Percentiles rank a stretch among this genome's conserved stretches.
These are phyloP conservation scores for Cryptocephalus primarius DNA, from an alignment of 2,888 invertebrate genomes.

Conservation along the genomic window DNA sequence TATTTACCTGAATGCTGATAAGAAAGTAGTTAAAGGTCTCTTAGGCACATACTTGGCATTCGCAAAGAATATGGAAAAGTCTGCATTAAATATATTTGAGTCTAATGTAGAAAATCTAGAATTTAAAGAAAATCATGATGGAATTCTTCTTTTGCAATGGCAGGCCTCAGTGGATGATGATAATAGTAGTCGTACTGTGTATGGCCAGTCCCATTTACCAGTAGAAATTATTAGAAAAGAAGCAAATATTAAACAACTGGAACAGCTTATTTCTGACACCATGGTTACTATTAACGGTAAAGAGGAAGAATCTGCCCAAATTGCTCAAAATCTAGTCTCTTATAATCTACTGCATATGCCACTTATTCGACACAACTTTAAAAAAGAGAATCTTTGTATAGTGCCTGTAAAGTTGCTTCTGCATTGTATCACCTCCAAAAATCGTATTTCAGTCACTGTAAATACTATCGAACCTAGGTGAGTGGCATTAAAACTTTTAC, in stretches of 20 bases:
- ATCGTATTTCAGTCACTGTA: slow-evolving; percentile 42
- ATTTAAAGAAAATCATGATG: slow-evolving; percentile 23
- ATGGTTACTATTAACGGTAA: slow-evolving; percentile 18
- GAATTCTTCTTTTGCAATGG: slow-evolving; percentile 33
- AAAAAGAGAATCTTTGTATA: slow-evolving; percentile 47
- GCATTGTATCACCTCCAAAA: slow-evolving; percentile 52
- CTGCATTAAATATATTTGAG: slow-evolving; percentile 27
- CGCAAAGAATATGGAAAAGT: slow-evolving; percentile 32
- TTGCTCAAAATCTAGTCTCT: slow-evolving; percentile 37
- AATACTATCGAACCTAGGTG: slow-evolving; percentile 34
- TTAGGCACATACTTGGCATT: slow-evolving; percentile 38
- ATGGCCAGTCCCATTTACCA: slow-evolving; percentile 61
- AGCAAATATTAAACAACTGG: slow-evolving; percentile 27
- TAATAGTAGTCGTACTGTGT: slow-evolving; percentile 42
- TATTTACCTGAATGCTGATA: slow-evolving; percentile 27
- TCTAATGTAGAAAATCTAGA: slow-evolving; percentile 12
- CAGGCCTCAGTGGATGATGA: slow-evolving; percentile 38
- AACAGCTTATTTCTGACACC: slow-evolving; percentile 13
- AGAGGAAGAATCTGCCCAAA: slow-evolving; percentile 12
- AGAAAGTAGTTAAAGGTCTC: slow-evolving; percentile 20
- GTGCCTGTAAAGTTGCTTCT: slow-evolving; percentile 56
- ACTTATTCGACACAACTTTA: slow-evolving; percentile 52
- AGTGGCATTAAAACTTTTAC: slow-evolving; percentile 12
- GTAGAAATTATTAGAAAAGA: slow-evolving; percentile 44
- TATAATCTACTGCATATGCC: slow-evolving; percentile 49